Percentiles rank a stretch among this genome's conserved stretches.
phyloP scores from a whole-genome alignment of 1,140 invertebrate species.

The Brachionus angularis region DNA sequence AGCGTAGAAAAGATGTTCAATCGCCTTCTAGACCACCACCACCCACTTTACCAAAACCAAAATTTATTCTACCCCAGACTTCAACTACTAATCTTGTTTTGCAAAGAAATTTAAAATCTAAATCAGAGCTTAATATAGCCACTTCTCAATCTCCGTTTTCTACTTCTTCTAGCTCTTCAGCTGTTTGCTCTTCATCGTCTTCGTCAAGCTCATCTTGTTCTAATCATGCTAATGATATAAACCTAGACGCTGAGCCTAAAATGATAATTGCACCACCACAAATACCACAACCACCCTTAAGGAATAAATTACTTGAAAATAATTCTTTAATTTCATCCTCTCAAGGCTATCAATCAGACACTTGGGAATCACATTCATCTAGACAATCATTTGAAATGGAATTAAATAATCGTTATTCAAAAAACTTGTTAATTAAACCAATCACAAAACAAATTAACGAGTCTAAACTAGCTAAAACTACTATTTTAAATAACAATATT shows the following conservation, averaged over 20 bases:
- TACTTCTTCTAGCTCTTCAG: slow-evolving; percentile 15
- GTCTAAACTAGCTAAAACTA: no score
- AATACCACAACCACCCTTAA: not conserved
- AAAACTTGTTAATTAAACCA: slow-evolving; percentile 32
- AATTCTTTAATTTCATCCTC: slow-evolving; percentile 33
- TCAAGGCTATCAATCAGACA: slow-evolving; percentile 44
- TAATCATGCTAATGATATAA: slow-evolving; percentile 12
- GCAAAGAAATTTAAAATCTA: slow-evolving; percentile 41
- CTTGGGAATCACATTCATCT: slow-evolving; percentile 38
- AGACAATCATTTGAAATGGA: slow-evolving; percentile 40
- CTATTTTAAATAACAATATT: no score
- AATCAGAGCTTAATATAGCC: slow-evolving; percentile 30
- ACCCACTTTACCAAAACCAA: slow-evolving; percentile 26
- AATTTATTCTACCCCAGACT: slow-evolving; percentile 40
- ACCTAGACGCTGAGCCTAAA: slow-evolving; percentile 17
- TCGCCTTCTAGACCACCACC: slow-evolving; percentile 34
- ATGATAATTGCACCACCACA: not conserved
- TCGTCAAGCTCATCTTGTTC: not conserved
- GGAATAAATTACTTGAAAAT: slow-evolving; percentile 29
- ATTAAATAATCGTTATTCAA: not conserved
- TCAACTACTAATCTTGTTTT: slow-evolving; percentile 36
- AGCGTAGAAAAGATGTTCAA: slow-evolving; percentile 5
- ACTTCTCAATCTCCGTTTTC: not conserved
- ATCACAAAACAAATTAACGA: no score
- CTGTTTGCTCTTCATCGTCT: slow-evolving; percentile 21